Base-by-base conservation (phyloP, 2,888 invertebrate genomes). In the Alentia gelatinosa region DNA sequence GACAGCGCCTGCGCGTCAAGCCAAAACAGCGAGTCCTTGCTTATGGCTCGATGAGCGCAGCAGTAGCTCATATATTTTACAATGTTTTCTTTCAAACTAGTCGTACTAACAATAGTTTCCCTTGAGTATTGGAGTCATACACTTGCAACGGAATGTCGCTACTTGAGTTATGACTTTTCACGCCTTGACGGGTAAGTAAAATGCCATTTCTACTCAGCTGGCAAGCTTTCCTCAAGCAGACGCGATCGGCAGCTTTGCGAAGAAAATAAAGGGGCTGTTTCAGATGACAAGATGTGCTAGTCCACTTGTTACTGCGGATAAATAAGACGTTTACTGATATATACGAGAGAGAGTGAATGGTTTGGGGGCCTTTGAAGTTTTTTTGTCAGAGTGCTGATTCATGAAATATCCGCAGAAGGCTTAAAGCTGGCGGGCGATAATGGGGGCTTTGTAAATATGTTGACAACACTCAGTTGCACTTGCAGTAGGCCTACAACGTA, bases 171-270 rank as follows among this genome's bases (percentile, higher is more conserved):
- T n/a, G 79, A 79, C 79, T 79, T 79, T 79, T 79, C 39, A 79
- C 79, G 37, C 0, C 79, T 79, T 15, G 79, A 79, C 39, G 79
- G 79, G 79, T 79, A n/a, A 79, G 79, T 79, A 79, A 1, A n/a
- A 37, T 37, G 35, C 15, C 35, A 33, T 79, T 39, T 79, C 26
- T 26, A 33, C 30, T 74, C 74, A 74, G 56, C n/a, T n/a, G n/a
- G n/a, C 56, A 56, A 56, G 3, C n/a, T 56, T 56, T 56, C 9
- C 47, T 42, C 47, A n/a, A 74, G 74, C 74, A 74, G 74, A 74
- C 74, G 74, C 26, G 74, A 74, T n/a, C 26, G n/a, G 47, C 47
- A 42, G 15, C 47, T 42, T 42, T 42, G 7, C 7, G 15, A 42
- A 42, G 47, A 42, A 42, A 42, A 42, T 15, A 42, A 42, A 12